Conservation (phyloP, 2,888 invertebrate species). For the Bombylius discolor region DNA sequence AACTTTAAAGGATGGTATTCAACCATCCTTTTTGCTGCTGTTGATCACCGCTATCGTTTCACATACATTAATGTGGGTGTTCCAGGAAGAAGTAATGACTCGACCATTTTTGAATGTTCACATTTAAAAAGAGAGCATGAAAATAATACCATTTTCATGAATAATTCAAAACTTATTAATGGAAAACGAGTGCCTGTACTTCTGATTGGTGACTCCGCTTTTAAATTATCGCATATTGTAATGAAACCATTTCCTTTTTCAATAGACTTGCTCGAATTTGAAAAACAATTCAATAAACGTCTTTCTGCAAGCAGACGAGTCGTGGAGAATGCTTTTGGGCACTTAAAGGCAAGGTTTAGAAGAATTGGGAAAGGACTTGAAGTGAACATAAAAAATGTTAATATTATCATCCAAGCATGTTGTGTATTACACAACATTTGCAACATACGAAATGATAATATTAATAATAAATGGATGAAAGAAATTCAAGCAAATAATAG, state of each 20-base stretch:
- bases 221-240: conserved; percentile 2
- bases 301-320: conserved; percentile 9
- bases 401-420: conserved; percentile 5
- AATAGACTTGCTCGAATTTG: conserved; percentile 2
- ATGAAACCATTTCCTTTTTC: conserved; percentile 13
- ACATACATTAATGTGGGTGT: conserved; percentile 1
- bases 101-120: conserved; percentile 10
- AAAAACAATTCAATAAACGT: conserved; percentile 8
- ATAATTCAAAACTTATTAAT: conserved; percentile 4
- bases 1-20: conserved; percentile 7
- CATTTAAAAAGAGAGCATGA: conserved; percentile 2
- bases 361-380: conserved; percentile 11
- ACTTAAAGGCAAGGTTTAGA: conserved; percentile 13
- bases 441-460: neutral
- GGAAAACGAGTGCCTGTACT: conserved; percentile 8
- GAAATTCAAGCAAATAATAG: too few species aligned
- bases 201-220: conserved; percentile 8
- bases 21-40: neutral
- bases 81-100: conserved; percentile 5
- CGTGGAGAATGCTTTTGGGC: conserved; percentile 5
- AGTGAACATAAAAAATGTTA: conserved; percentile 1
- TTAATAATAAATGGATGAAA: neutral
- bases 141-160: neutral
- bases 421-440: conserved; percentile 7
- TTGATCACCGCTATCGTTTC: conserved; percentile 1